Evolutionary conservation across 1,140 invertebrate genomes (phyloP).

Genomic region (Bombus confusus): DNA sequence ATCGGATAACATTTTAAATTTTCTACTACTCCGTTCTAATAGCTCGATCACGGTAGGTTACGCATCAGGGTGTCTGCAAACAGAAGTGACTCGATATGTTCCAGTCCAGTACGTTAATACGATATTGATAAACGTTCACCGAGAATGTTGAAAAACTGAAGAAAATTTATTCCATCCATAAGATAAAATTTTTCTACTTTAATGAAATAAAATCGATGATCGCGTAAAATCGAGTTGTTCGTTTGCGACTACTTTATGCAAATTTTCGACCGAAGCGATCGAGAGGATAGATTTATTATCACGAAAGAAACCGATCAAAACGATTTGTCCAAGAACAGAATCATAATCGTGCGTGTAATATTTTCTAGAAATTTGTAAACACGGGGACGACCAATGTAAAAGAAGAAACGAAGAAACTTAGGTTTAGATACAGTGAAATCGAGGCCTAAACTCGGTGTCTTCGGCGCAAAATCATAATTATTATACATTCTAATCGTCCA

Average conservation of each 20-base stretch:
- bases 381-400: constrained; percentile 10
- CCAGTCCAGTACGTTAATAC: background rate
- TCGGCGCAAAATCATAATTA: constrained; percentile 30
- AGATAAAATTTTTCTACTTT: background rate
- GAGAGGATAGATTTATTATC: background rate
- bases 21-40: background rate
- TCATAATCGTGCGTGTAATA: background rate
- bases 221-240: background rate
- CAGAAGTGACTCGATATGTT: no score
- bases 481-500: constrained; percentile 45
- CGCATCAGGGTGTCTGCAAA: background rate
- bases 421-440: constrained; percentile 20
- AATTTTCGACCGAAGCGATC: background rate
- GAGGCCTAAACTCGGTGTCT: constrained; percentile 43
- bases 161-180: background rate
- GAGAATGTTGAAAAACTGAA: background rate
- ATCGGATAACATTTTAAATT: background rate
- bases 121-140: background rate
- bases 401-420: background rate
- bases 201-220: background rate
- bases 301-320: background rate
- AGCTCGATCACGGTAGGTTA: background rate
- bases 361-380: constrained; percentile 30
- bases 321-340: no score
- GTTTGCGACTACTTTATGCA: background rate